phyloP scores from a whole-genome alignment of 2,113 vertebrate species.

The Phaethornis superciliosus region DNA sequence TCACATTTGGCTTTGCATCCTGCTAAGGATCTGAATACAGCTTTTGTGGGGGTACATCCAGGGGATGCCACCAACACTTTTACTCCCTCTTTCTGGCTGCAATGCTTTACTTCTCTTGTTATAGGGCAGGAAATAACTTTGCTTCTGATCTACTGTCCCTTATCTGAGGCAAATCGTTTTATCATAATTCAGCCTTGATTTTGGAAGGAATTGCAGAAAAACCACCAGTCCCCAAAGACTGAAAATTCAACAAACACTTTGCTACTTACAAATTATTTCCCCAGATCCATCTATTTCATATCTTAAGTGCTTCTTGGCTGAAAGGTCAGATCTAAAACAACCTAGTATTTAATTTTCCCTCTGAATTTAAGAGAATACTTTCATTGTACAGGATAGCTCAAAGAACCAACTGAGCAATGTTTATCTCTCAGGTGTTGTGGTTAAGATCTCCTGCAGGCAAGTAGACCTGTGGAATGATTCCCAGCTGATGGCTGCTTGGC shows the following conservation, averaged over 20 bases:
- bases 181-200: neutral
- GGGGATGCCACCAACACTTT: neutral
- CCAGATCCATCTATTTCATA: neutral
- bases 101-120: neutral
- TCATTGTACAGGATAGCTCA: neutral
- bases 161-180: neutral
- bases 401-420: neutral
- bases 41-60: neutral
- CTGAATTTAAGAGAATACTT: neutral
- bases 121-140: neutral
- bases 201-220: constrained; percentile 8
- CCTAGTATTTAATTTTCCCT: neutral
- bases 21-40: neutral
- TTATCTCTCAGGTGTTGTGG: neutral
- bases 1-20: neutral
- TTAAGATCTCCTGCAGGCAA: neutral
- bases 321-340: constrained; percentile 7
- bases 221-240: neutral
- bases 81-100: neutral
- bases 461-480: neutral
- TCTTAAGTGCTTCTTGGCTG: neutral
- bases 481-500: neutral
- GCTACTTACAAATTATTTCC: constrained; percentile 11
- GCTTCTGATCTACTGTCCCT: neutral
- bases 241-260: constrained; percentile 1